Conservation (phyloP, 2,888 invertebrate genomes). For the Amblyjoppa proteus region DNA sequence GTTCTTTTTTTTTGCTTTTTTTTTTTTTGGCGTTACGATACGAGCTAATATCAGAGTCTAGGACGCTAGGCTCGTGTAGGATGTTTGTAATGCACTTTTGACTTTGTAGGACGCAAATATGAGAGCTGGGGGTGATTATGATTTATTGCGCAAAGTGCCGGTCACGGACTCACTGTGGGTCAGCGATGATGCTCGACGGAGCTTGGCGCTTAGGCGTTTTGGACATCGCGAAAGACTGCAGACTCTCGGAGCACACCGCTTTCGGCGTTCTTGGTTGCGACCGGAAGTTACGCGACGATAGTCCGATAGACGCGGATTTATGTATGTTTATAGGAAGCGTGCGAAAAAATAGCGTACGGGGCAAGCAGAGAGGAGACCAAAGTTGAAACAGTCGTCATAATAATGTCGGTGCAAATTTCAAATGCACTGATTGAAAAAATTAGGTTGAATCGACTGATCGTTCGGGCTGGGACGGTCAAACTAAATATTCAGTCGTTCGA, state of each 20-base stretch:
- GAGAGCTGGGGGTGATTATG: constrained; percentile 37
- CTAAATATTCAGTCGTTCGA: too few species aligned
- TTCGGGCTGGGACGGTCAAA: too few species aligned
- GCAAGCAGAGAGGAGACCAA: neutral
- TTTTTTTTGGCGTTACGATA: neutral
- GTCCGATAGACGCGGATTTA: neutral
- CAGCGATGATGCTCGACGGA: constrained; percentile 16
- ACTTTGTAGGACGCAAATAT: constrained; percentile 25
- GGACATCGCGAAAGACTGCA: neutral
- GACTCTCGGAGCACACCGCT: neutral
- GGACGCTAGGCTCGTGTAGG: constrained; percentile 23
- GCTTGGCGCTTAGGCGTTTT: constrained; percentile 7
- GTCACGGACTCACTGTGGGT: constrained; percentile 31
- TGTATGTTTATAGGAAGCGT: neutral
- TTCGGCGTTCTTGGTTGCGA: neutral
- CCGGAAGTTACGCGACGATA: constrained; percentile 38
- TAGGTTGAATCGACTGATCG: neutral
- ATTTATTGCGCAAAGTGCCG: constrained; percentile 43
- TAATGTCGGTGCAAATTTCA: too few species aligned
- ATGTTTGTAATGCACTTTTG: constrained; percentile 25
- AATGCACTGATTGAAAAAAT: neutral
- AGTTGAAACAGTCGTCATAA: too few species aligned
- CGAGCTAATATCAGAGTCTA: constrained; percentile 26
- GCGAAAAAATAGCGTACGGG: neutral
- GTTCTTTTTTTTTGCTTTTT: neutral